A percentile compares a stretch with the other conserved stretches of the same genome.
Conservation (phyloP, 1,140 invertebrate genomes). For the Drosophila navojoa region DNA sequence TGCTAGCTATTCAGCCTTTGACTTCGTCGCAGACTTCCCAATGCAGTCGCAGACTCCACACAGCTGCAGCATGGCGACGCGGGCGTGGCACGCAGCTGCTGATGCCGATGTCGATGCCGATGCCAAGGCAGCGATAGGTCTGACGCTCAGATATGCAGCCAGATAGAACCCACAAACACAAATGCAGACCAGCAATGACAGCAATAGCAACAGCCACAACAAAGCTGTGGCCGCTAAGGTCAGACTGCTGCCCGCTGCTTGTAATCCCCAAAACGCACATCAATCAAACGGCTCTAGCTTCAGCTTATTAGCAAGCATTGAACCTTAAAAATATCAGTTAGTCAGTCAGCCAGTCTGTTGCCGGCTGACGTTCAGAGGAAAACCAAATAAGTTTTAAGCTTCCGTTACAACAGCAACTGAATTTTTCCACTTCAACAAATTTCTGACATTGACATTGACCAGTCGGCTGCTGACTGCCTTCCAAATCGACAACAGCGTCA, state of each 20-base stretch:
- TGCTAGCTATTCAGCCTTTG: conserved; percentile 55
- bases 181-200: conserved; percentile 9
- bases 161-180: conserved; percentile 56
- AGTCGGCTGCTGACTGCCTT: conserved; percentile 19
- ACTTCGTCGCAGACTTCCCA: conserved; percentile 18
- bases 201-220: conserved; percentile 22
- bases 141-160: conserved; percentile 36
- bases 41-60: conserved; percentile 26
- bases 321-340: conserved; percentile 45
- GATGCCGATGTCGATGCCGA: conserved; percentile 37
- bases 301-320: conserved; percentile 55
- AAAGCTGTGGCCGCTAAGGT: conserved; percentile 52
- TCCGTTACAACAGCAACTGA: conserved; percentile 45
- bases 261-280: conserved; percentile 73
- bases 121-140: conserved; percentile 62
- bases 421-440: conserved; percentile 75
- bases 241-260: conserved; percentile 42
- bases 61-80: conserved; percentile 39
- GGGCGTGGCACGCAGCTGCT: conserved; percentile 62
- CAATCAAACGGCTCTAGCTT: conserved; percentile 56
- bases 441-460: conserved; percentile 82
- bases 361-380: conserved; percentile 28
- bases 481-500: conserved; percentile 69
- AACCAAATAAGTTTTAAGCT: conserved; percentile 33
- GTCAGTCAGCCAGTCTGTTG: background rate